A percentile compares a stretch with the other conserved stretches of the same genome.
Evolutionary conservation across 2,113 vertebrate species (phyloP).

Genomic region (rabbit (Oryctolagus cuniculus)): DNA sequence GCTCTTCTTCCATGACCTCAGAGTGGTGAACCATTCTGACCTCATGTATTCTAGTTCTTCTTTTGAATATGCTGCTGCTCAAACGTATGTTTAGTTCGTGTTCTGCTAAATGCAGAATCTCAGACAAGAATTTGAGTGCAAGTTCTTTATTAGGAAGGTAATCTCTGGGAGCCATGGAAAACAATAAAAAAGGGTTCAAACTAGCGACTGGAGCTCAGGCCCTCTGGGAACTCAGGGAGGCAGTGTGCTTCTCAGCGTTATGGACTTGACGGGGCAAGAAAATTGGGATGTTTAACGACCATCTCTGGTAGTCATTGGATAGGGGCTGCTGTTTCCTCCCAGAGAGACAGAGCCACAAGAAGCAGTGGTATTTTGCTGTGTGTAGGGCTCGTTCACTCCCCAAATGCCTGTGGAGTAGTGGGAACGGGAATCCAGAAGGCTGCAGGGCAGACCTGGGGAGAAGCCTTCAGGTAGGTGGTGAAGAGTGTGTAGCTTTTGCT

Average conservation of each 20-base stretch:
- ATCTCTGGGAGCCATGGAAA: neutral
- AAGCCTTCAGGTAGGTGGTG: neutral
- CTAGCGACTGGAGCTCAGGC: neutral
- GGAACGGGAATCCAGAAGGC: neutral
- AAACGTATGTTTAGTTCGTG: neutral
- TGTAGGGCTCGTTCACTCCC: too few species aligned
- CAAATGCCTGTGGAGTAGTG: fast-evolving
- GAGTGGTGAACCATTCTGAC: neutral
- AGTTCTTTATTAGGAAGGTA: neutral
- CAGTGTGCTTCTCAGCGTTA: fast-evolving
- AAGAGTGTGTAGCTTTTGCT: neutral
- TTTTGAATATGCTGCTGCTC: neutral
- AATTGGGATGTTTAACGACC: too few species aligned
- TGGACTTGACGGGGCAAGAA: neutral
- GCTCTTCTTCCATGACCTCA: neutral
- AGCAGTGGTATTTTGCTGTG: too few species aligned
- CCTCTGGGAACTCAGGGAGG: neutral
- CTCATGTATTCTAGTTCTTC: neutral
- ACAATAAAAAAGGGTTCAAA: fast-evolving
- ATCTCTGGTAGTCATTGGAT: neutral
- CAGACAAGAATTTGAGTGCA: neutral
- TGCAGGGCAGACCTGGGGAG: neutral
- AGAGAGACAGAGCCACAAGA: neutral
- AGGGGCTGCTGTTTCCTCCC: neutral
- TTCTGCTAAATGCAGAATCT: neutral